Base-by-base conservation (phyloP, 2,797 vertebrate genomes). In the Basileuterus tristriatus region DNA sequence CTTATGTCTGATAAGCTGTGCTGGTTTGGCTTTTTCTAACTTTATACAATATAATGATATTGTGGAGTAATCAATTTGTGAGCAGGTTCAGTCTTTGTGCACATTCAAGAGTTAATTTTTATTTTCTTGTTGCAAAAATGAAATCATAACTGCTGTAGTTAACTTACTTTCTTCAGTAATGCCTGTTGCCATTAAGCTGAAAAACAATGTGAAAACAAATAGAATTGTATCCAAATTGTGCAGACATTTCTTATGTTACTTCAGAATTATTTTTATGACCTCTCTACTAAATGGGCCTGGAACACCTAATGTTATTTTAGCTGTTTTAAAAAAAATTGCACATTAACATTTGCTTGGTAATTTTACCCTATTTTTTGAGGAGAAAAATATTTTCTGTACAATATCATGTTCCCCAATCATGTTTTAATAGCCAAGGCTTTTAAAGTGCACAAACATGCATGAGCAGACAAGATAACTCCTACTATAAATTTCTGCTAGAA, bases 251-350 rank as follows among this genome's bases (percentile, higher is more conserved):
- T 91, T 64, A 78, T 1, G 2, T 91, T 94, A 56, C 56, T 64
- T 87, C 65, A 77, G 72, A 46, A 4, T 93, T 95, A 67, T 90
- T 96, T 95, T 84, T 58, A 49, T 86, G 81, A 81, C 29, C 58
- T 83, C 11, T 90, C 23, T 62, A 22, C 60, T 77, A 87, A 91
- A 52, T 92, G 60, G 39, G 21, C 90, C 49, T 93, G 83, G 69
- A 92, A 93, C 74, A 84, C 88, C 50, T 89, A 89, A 70, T 11
- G 9, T 76, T 93, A 74, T 84, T 96, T 95, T 93, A 91, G 82
- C 71, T 55, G 49, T 58, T 84, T 80, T 36, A 12, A 37, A 8
- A 75, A 89, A 20, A 58, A 20, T 23, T 72, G 43, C 12, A 46
- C 5, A 6, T n/a, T 37, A 50, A 29, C 36, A 20, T n/a, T 81